These are phyloP conservation scores for Acrobasis consociella DNA, from an alignment of 2,888 invertebrate genomes.

Conservation along the genomic window DNA sequence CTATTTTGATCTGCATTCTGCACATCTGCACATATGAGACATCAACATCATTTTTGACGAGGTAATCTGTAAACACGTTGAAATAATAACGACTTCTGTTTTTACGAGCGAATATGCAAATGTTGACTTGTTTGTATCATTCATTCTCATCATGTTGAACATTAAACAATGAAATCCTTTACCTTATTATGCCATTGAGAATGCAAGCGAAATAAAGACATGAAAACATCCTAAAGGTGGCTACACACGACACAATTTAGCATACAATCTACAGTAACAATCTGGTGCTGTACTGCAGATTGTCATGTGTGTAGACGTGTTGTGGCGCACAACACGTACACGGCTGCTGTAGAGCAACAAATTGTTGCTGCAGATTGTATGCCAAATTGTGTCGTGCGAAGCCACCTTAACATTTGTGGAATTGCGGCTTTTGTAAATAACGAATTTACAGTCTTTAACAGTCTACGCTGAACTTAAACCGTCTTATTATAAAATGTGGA, in stretches of 20 bases:
- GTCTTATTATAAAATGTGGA: too few relatives aligned
- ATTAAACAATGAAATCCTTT: constrained; percentile 1
- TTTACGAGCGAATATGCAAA: neutral
- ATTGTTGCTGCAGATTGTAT: too few relatives aligned
- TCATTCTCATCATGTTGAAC: neutral
- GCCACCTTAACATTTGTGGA: neutral
- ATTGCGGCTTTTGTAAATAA: neutral
- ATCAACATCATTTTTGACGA: neutral
- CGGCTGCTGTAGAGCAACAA: too few relatives aligned
- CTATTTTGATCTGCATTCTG: too few relatives aligned
- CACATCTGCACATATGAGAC: too few relatives aligned
- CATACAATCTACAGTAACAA: too few relatives aligned
- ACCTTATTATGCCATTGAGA: neutral
- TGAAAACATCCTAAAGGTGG: neutral
- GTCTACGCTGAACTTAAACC: too few relatives aligned
- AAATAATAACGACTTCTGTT: neutral
- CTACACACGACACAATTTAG: too few relatives aligned
- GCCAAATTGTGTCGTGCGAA: too few relatives aligned
- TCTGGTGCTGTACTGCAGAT: too few relatives aligned
- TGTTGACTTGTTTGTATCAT: neutral
- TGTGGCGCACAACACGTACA: too few relatives aligned
- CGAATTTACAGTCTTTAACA: neutral
- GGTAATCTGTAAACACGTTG: neutral
- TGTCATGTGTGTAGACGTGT: too few relatives aligned
- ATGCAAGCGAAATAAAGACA: neutral